These are phyloP conservation scores for Aphodius granarius DNA, from an alignment of 2,888 invertebrate species.

Conservation along the genomic window DNA sequence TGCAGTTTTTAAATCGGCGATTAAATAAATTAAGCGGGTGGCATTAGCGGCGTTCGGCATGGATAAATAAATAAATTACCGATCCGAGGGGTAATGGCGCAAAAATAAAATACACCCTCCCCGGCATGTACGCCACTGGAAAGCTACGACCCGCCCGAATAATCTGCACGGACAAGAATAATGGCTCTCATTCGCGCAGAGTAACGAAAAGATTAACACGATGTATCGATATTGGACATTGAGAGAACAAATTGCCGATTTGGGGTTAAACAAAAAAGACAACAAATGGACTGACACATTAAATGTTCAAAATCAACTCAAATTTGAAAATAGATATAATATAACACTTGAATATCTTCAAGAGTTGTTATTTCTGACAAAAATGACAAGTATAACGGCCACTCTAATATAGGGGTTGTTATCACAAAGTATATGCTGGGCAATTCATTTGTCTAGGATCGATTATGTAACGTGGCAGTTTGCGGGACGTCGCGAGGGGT, in stretches of 20 bases:
- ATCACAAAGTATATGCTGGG: not conserved
- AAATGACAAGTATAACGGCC: too few species aligned
- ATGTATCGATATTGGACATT: not conserved
- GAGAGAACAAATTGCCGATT: not conserved
- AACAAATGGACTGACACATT: not conserved
- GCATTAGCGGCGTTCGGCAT: constrained; percentile 9
- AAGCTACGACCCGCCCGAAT: not conserved
- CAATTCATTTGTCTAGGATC: not conserved
- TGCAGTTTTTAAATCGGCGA: constrained; percentile 4
- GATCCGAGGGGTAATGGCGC: constrained; percentile 2
- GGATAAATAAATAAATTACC: constrained; percentile 15
- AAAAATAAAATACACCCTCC: constrained; percentile 6
- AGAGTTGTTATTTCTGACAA: too few species aligned
- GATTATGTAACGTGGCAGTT: not conserved
- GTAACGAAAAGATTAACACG: not conserved
- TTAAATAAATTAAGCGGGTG: constrained; percentile 8
- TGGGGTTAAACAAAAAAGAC: not conserved
- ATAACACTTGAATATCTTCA: too few species aligned
- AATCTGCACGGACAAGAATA: constrained; percentile 8
- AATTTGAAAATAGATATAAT: too few species aligned
- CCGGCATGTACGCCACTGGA: not conserved
- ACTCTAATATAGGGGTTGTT: not conserved
- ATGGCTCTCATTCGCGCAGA: constrained; percentile 1
- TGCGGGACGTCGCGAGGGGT: not conserved
- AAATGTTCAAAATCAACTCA: too few species aligned